These are phyloP conservation scores for Apeltes quadracus DNA, from an alignment of 2,113 vertebrate genomes.

Conservation along the genomic window DNA sequence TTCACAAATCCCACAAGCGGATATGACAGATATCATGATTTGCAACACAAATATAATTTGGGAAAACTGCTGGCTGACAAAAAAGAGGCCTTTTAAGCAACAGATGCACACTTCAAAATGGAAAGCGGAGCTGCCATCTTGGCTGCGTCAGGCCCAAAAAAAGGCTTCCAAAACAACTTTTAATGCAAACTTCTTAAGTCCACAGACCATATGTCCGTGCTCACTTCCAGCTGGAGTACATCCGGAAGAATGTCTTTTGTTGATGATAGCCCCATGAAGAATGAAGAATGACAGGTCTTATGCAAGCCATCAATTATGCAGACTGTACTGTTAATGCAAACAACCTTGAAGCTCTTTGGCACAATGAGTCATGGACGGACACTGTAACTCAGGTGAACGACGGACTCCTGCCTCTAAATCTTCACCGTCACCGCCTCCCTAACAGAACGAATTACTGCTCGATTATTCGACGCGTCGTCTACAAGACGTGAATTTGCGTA, in stretches of 20 bases:
- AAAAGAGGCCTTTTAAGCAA: background rate
- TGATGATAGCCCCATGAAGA: conserved; percentile 31
- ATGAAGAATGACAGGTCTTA: conserved; percentile 40
- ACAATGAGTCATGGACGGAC: conserved; percentile 37
- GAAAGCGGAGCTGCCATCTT: background rate
- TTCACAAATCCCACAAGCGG: conserved; percentile 25
- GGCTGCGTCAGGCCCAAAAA: conserved; percentile 1
- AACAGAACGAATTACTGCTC: conserved; percentile 18
- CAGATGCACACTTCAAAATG: background rate
- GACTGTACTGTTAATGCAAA: conserved; percentile 52
- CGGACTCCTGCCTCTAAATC: conserved; percentile 30
- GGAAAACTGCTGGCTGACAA: background rate
- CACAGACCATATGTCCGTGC: conserved; percentile 28
- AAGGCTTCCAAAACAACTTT: conserved; percentile 5
- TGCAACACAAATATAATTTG: background rate
- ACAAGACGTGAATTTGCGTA: no score
- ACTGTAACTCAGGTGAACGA: conserved; percentile 55
- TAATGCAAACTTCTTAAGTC: conserved; percentile 2
- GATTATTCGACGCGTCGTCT: conserved; percentile 27
- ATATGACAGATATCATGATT: background rate
- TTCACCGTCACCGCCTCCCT: conserved; percentile 25
- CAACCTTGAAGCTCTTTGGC: conserved; percentile 68
- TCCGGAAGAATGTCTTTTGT: background rate
- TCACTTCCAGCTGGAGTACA: conserved; percentile 22
- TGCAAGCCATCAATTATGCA: conserved; percentile 55